A percentile compares a stretch with the other conserved stretches of the same genome.
phyloP scores from a whole-genome alignment of 2,888 invertebrate species.

The Prenolepis imparis region DNA sequence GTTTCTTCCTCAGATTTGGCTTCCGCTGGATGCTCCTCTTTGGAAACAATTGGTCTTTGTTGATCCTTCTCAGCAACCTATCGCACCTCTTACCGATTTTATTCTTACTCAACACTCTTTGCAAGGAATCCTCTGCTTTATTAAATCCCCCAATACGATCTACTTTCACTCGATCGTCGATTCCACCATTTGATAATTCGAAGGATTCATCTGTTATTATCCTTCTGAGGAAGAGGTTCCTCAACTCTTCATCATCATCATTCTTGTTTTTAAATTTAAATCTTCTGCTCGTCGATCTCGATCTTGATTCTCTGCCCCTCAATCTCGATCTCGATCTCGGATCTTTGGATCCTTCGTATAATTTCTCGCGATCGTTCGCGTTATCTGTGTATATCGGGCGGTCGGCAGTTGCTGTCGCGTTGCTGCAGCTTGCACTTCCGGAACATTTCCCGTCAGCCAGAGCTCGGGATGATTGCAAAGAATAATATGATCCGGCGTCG shows the following conservation, averaged over 20 bases:
- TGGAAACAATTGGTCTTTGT: slow-evolving; percentile 73
- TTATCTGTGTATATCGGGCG: slow-evolving; percentile 82
- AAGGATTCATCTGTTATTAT: neutral
- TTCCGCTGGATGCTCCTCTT: neutral
- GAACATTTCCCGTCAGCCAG: slow-evolving; percentile 82
- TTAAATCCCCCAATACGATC: slow-evolving; percentile 29
- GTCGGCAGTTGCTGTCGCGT: slow-evolving; percentile 77
- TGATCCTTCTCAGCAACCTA: slow-evolving; percentile 78
- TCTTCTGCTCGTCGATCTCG: neutral
- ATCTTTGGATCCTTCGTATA: neutral
- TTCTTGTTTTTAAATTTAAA: slow-evolving; percentile 32
- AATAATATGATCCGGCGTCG: neutral
- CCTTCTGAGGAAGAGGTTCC: slow-evolving; percentile 32
- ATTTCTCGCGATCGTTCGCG: slow-evolving; percentile 49
- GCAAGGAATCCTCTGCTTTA: slow-evolving; percentile 77
- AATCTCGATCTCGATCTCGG: slow-evolving; percentile 22
- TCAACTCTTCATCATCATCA: slow-evolving; percentile 42
- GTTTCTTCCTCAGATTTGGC: neutral
- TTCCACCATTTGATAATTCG: slow-evolving; percentile 1
- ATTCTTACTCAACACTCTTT: slow-evolving; percentile 77
- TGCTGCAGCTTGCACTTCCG: slow-evolving; percentile 75
- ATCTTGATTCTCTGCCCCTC: neutral
- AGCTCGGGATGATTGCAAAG: slow-evolving; percentile 61
- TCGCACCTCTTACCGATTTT: slow-evolving; percentile 76
- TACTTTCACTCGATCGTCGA: slow-evolving; percentile 49